These are phyloP conservation scores for Pristionchus arcanus DNA, from an alignment of 2,888 invertebrate species.

Conservation along the genomic window DNA sequence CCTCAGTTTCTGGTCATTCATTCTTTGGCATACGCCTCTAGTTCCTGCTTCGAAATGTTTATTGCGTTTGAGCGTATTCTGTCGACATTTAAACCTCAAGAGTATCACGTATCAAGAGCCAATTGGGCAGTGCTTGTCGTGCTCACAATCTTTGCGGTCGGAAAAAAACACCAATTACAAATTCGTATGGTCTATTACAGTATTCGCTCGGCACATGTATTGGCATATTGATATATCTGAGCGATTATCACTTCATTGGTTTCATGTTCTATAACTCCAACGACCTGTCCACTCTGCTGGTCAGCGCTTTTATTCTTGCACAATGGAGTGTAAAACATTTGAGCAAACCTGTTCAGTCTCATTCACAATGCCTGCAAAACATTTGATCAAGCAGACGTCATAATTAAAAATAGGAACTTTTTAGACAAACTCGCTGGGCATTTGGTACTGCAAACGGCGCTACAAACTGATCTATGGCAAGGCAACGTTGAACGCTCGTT, in stretches of 20 bases:
- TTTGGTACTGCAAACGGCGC: not conserved
- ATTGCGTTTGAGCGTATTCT: not conserved
- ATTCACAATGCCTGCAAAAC: too few relatives aligned
- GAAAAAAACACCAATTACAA: not conserved
- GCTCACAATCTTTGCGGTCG: not conserved
- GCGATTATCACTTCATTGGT: not conserved
- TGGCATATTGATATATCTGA: not conserved
- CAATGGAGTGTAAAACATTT: too few relatives aligned
- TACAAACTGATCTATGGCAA: not conserved
- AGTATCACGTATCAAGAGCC: not conserved
- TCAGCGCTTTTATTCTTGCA: too few relatives aligned
- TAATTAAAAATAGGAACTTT: not conserved
- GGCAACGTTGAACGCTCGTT: not conserved
- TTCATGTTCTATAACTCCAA: not conserved
- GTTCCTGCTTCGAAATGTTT: slow-evolving; percentile 5
- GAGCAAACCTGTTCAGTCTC: too few relatives aligned
- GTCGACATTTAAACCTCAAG: not conserved
- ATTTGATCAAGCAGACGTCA: too few relatives aligned
- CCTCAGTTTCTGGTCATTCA: not conserved
- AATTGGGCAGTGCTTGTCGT: not conserved
- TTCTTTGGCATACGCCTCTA: not conserved
- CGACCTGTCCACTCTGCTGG: not conserved
- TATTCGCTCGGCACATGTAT: not conserved
- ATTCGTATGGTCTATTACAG: too few relatives aligned
- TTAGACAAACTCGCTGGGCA: not conserved